phyloP scores from a whole-genome alignment of 1,140 invertebrate species.

The Xylocopa sonorina region DNA sequence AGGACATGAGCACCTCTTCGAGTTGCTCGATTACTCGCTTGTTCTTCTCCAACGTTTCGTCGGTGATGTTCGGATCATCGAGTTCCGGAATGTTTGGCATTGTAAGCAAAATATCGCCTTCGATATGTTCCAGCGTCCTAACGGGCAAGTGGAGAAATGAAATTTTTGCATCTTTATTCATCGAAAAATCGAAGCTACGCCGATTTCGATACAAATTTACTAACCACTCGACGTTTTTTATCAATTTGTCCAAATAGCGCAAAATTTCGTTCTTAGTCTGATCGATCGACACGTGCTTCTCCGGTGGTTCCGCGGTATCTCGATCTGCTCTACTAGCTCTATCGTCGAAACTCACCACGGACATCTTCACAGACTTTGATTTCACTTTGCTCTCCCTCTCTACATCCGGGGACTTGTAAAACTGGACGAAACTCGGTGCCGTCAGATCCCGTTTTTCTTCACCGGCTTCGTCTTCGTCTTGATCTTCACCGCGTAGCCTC shows the following conservation, averaged over 20 bases:
- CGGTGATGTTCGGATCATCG: constrained; percentile 78
- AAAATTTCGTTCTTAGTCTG: constrained; percentile 72
- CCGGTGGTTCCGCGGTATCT: background rate
- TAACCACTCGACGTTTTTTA: constrained; percentile 72
- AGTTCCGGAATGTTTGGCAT: constrained; percentile 83
- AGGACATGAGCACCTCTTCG: constrained; percentile 85
- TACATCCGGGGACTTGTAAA: too few species aligned
- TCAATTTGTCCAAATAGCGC: constrained; percentile 72
- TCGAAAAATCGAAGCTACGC: too few species aligned
- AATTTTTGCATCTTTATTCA: too few species aligned
- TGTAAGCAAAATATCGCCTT: constrained; percentile 85
- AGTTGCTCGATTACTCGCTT: constrained; percentile 83
- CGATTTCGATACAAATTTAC: too few species aligned
- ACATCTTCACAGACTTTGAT: constrained; percentile 12
- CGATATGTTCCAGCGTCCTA: constrained; percentile 87
- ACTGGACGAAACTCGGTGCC: background rate
- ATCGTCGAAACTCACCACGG: background rate
- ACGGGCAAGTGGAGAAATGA: background rate
- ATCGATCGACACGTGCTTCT: constrained; percentile 20
- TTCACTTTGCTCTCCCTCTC: background rate
- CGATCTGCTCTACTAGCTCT: constrained; percentile 1
- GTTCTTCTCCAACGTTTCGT: constrained; percentile 79
- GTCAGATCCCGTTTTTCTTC: too few species aligned
- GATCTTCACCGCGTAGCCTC: constrained; percentile 63
- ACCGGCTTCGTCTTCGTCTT: background rate